Base-by-base conservation (phyloP, 1,140 invertebrate species). In the Lasioglossum albipes region DNA sequence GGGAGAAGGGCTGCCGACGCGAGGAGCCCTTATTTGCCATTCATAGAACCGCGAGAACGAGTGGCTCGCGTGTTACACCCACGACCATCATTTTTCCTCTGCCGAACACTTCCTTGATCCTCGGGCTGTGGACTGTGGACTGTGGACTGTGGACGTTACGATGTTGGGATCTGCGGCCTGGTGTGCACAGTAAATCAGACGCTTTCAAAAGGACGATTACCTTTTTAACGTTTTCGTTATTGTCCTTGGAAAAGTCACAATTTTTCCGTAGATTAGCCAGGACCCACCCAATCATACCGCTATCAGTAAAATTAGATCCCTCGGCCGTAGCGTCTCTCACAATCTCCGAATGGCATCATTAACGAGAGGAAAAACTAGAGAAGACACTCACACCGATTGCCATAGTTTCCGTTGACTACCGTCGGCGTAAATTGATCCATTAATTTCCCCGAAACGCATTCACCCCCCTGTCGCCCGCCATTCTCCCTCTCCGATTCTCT, bases 21-120 rank as follows among this genome's bases (percentile, higher is more conserved):
- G 68, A 79, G 75, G 82, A 79, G 68, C 66, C 74, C 86, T 89
- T 83, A 92, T 91, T 92, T 90, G 84, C 81, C 90, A 92, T 91
- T 91, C 90, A 92, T 91, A 89, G 91, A 80, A 69, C 76, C 59
- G 73, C 79, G 78, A 81, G 85, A 83, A 87, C 85, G 72, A 79
- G 70, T 83, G 68, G 62, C 71, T 49, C 65, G 66, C 71, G 79
- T 80, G 80, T 89, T 90, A 89, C 87, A 88, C 86, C 87, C 83
- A 90, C 87, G 75, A 80, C 36, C 59, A 68, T 61, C 2, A 64
- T 72, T 72, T 78, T 78, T 72, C 0, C 42, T 18, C 0, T 10
- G 13, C 3, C 2, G n/a, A 16, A 18, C 16, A 12, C 70, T 79
- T 79, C 77, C 77, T 73, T 57, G 69, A 72, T 54, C n/a, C 22